A percentile compares a stretch with the other conserved stretches of the same genome.
Evolutionary conservation across 2,888 invertebrate species (phyloP).

Genomic region (Holacanthella duospinosa): DNA sequence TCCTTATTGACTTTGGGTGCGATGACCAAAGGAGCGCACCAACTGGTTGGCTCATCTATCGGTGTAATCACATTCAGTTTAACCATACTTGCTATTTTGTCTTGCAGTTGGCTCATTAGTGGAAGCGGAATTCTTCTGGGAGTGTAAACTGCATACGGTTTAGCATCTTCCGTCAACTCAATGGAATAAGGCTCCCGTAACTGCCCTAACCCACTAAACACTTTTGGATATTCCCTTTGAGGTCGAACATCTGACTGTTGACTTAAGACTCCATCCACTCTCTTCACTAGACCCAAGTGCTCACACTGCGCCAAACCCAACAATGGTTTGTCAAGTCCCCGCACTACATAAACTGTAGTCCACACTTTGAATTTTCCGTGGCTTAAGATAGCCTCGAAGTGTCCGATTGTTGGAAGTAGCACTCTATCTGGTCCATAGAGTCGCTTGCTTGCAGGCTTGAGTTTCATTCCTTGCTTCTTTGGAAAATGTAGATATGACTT

Average conservation of each 20-base stretch:
- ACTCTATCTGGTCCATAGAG: slow-evolving; percentile 11
- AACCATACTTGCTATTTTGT: no score
- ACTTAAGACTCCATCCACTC: neutral
- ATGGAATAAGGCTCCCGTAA: slow-evolving; percentile 18
- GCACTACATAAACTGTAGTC: slow-evolving; percentile 2
- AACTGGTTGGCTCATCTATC: no score
- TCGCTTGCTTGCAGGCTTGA: neutral
- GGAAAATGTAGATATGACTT: neutral
- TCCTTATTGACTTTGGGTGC: no score
- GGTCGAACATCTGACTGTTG: neutral
- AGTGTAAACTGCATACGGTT: no score
- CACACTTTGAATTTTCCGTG: neutral
- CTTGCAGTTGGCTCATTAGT: no score
- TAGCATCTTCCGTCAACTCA: slow-evolving; percentile 33
- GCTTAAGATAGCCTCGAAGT: neutral
- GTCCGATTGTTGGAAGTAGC: neutral
- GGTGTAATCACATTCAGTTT: no score
- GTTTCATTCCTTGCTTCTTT: neutral
- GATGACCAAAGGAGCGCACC: no score
- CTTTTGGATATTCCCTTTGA: neutral
- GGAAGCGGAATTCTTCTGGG: no score
- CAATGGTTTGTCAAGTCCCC: slow-evolving; percentile 7
- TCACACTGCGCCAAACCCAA: slow-evolving; percentile 10
- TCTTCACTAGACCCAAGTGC: slow-evolving; percentile 7
- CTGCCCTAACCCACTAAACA: neutral